These are phyloP conservation scores for Drosophila nebulosa DNA, from an alignment of 1,140 invertebrate species.

Conservation along the genomic window DNA sequence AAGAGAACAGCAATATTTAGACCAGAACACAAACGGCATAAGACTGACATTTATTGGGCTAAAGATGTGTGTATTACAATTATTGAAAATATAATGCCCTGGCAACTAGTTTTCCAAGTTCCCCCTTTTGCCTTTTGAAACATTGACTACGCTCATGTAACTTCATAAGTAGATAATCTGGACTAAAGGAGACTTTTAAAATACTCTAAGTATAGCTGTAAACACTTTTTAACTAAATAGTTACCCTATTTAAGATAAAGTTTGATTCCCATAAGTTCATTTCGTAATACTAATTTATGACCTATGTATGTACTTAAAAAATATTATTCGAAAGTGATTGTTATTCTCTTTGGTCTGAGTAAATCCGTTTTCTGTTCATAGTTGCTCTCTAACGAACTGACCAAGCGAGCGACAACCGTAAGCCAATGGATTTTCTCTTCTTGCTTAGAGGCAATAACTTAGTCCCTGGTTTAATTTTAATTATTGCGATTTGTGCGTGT, in stretches of 20 bases:
- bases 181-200: neutral
- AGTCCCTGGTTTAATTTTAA: conserved; percentile 74
- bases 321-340: too few relatives aligned
- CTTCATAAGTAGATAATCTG: neutral
- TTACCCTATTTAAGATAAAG: neutral
- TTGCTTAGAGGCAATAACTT: conserved; percentile 43
- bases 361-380: neutral
- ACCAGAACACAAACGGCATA: too few relatives aligned
- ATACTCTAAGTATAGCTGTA: neutral
- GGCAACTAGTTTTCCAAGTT: too few relatives aligned
- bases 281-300: neutral
- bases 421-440: neutral
- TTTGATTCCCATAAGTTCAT: neutral
- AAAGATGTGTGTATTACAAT: too few relatives aligned
- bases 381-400: neutral
- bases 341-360: too few relatives aligned
- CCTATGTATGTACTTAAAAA: too few relatives aligned
- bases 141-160: neutral
- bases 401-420: neutral
- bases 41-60: too few relatives aligned
- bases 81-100: too few relatives aligned
- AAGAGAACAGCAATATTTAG: neutral
- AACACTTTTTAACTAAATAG: too few relatives aligned
- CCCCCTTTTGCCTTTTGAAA: neutral
- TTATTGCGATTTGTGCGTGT: conserved; percentile 49